phyloP scores from a whole-genome alignment of 2,888 invertebrate species.

The Spialia ferax region DNA sequence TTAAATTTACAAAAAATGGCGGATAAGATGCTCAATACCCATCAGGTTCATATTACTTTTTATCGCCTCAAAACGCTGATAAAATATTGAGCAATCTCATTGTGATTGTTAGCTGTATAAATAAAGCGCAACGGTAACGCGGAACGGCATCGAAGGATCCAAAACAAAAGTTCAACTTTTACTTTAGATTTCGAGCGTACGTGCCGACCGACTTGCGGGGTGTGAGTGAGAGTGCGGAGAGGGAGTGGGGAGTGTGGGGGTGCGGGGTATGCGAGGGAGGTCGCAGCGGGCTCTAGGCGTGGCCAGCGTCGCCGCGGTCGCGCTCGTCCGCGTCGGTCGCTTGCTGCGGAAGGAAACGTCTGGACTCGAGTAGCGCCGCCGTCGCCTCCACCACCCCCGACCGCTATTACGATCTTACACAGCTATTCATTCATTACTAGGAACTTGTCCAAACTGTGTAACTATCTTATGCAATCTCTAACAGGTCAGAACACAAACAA shows the following conservation, averaged over 20 bases:
- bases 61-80: neutral
- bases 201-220: neutral
- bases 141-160: slow-evolving; percentile 28
- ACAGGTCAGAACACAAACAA: neutral
- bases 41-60: neutral
- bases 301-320: slow-evolving; percentile 47
- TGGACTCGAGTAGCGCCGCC: too few species aligned
- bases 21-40: neutral
- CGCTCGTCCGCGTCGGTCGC: slow-evolving; percentile 27
- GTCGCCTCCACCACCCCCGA: too few species aligned
- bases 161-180: slow-evolving; percentile 56
- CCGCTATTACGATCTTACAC: too few species aligned
- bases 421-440: too few species aligned
- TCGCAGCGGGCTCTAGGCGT: slow-evolving; percentile 45
- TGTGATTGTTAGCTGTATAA: neutral
- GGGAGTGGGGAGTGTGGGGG: slow-evolving; percentile 43
- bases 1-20: slow-evolving; percentile 14
- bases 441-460: neutral
- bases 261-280: slow-evolving; percentile 47
- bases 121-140: neutral
- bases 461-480: neutral
- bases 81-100: slow-evolving; percentile 9
- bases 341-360: slow-evolving; percentile 54
- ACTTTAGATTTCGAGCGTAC: slow-evolving; percentile 37
- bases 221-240: slow-evolving; percentile 39